Evolutionary conservation across 2,797 vertebrate genomes (phyloP).

Genomic region (Centropyge bicolor): DNA sequence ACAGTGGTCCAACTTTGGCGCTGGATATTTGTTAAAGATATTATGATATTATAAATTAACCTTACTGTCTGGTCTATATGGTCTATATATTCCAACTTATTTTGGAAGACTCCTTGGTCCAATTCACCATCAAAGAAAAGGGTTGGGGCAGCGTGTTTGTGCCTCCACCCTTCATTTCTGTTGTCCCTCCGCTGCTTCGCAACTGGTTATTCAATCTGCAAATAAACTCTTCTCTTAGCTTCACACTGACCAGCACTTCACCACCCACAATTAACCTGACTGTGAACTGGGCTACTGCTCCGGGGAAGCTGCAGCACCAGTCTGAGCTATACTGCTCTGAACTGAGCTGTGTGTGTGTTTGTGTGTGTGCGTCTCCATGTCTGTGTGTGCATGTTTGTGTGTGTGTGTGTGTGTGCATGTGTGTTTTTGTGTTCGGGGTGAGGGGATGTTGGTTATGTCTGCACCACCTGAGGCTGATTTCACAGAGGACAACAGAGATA

Average conservation of each 20-base stretch:
- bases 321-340: background rate
- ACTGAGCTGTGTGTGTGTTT: background rate
- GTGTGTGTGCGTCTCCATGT: background rate
- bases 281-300: conserved; percentile 50
- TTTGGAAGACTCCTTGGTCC: conserved; percentile 53
- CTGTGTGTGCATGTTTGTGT: background rate
- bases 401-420: background rate
- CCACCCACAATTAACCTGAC: conserved; percentile 76
- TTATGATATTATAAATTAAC: too few species aligned
- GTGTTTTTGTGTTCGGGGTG: background rate
- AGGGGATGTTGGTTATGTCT: background rate
- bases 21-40: too few species aligned
- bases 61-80: background rate
- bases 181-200: conserved; percentile 46
- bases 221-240: conserved; percentile 73
- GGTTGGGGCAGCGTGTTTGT: conserved; percentile 31
- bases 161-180: conserved; percentile 34
- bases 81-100: conserved; percentile 32
- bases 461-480: conserved; percentile 35
- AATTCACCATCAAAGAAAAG: conserved; percentile 68
- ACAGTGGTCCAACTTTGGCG: too few species aligned
- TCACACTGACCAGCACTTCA: conserved; percentile 44
- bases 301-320: background rate
- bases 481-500: conserved; percentile 4
- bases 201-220: conserved; percentile 75